Base-by-base conservation (phyloP, 2,113 vertebrate species). In the Sarotherodon lohbergeri region DNA sequence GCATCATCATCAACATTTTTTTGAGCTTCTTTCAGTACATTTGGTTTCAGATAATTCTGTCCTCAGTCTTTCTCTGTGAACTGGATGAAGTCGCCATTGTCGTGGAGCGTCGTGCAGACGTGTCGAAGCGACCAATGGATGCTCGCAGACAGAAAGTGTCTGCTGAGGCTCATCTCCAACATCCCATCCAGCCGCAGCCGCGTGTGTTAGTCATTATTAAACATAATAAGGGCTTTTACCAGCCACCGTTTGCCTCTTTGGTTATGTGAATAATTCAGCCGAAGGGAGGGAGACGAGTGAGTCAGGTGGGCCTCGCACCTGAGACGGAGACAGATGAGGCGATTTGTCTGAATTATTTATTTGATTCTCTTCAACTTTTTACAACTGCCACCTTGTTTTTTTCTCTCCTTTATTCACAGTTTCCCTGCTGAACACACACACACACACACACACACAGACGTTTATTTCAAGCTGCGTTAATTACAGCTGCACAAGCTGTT, bases 171-270 rank as follows among this genome's bases (percentile, higher is more conserved):
- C 92, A 94, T 92, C 90, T 90, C 88, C 50, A 91, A 91, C 91
- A 81, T 52, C 83, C 86, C 93, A 55, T 56, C 81, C 86, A 52
- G 90, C 81, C 59, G 57, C 82, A 84, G 29, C 86, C 17, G 78
- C 86, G 91, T 93, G 94, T 95, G 90, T 95, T 95, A 96, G 95
- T 96, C 95, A 96, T 97, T 96, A 96, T 96, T 96, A 96, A 96
- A 96, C 94, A 96, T 96, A 96, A 96, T 96, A 96, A 96, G 95
- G 96, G 96, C 95, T 96, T 96, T 96, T 96, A 96, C 91, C 93
- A 96, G 96, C 94, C 93, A 91, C 90, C 24, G 90, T 93, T 92
- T 88, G 93, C 93, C 91, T 95, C 94, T 94, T 96, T 93, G 91
- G 92, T 91, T 89, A 80, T 1, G 90, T 97, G 94, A 96, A 97